These are phyloP conservation scores for Steinernema hermaphroditum DNA, from an alignment of 2,888 invertebrate genomes.

Conservation along the genomic window DNA sequence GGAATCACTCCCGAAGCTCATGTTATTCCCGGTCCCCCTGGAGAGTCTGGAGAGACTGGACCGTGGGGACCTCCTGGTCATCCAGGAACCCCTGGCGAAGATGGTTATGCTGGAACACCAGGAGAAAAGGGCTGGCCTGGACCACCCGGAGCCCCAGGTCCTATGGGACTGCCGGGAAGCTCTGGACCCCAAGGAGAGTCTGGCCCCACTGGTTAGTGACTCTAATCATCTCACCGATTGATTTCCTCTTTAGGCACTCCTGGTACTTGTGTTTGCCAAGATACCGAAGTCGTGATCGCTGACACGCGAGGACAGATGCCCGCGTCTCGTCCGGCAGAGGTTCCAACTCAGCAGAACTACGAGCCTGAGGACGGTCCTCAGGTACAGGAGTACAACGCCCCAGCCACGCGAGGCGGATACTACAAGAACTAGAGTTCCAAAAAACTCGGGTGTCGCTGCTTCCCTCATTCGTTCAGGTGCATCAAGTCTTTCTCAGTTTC, in stretches of 20 bases:
- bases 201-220: constrained; percentile 49
- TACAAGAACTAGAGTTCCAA: constrained; percentile 11
- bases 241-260: constrained; percentile 56
- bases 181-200: constrained; percentile 59
- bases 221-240: neutral
- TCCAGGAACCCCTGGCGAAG: constrained; percentile 60
- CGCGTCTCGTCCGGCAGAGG: constrained; percentile 36
- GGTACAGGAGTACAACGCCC: constrained; percentile 21
- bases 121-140: constrained; percentile 66
- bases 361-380: constrained; percentile 16
- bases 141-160: constrained; percentile 64
- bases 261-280: constrained; percentile 66
- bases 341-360: constrained; percentile 30
- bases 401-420: constrained; percentile 6
- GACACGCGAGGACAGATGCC: constrained; percentile 41
- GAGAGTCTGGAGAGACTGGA: constrained; percentile 56
- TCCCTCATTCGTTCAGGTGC: constrained; percentile 8
- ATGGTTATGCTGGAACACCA: constrained; percentile 63
- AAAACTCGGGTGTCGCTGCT: neutral
- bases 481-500: constrained; percentile 25
- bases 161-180: constrained; percentile 57
- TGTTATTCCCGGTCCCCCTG: constrained; percentile 65
- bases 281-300: constrained; percentile 65
- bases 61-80: constrained; percentile 57
- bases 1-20: constrained; percentile 65